phyloP scores from a whole-genome alignment of 1,140 invertebrate species.

The Ceratoteleas bidentatus region DNA sequence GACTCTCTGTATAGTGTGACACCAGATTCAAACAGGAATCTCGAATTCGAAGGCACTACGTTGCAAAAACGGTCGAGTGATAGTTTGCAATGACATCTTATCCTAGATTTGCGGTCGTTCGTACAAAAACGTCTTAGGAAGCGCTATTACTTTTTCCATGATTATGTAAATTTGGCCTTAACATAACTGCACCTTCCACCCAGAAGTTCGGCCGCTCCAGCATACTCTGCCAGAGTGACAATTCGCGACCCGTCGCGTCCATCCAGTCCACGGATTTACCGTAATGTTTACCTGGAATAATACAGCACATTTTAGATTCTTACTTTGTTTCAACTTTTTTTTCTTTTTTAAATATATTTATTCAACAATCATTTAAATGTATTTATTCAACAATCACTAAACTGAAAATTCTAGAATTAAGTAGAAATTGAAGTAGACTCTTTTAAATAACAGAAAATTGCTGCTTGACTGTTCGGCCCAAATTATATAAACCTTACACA shows the following conservation, averaged over 20 bases:
- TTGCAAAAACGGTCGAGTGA: constrained; percentile 31
- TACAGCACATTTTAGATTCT: constrained; percentile 6
- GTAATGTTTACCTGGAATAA: constrained; percentile 89
- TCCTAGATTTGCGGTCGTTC: constrained; percentile 15
- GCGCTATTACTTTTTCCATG: constrained; percentile 76
- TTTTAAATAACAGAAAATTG: too few relatives aligned
- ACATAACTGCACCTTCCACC: constrained; percentile 94
- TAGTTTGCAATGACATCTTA: constrained; percentile 19
- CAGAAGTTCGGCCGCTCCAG: constrained; percentile 96
- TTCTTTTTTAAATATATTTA: too few relatives aligned
- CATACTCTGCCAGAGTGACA: constrained; percentile 96
- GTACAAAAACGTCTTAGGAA: constrained; percentile 61
- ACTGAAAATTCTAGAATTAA: too few relatives aligned
- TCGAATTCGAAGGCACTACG: constrained; percentile 60
- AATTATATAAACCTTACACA: background rate
- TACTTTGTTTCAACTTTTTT: too few relatives aligned
- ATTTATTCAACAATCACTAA: too few relatives aligned
- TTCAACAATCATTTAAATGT: too few relatives aligned
- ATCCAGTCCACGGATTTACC: constrained; percentile 95
- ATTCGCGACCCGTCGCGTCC: constrained; percentile 95
- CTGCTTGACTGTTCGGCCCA: background rate
- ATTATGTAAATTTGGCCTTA: constrained; percentile 90
- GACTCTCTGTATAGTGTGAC: constrained; percentile 45
- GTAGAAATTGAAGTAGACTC: too few relatives aligned
- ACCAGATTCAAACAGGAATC: constrained; percentile 26